Evolutionary conservation across 2,888 invertebrate genomes (phyloP), one percentile per base, ranked within the genome.

Genomic region (Epinotia demarniana): DNA sequence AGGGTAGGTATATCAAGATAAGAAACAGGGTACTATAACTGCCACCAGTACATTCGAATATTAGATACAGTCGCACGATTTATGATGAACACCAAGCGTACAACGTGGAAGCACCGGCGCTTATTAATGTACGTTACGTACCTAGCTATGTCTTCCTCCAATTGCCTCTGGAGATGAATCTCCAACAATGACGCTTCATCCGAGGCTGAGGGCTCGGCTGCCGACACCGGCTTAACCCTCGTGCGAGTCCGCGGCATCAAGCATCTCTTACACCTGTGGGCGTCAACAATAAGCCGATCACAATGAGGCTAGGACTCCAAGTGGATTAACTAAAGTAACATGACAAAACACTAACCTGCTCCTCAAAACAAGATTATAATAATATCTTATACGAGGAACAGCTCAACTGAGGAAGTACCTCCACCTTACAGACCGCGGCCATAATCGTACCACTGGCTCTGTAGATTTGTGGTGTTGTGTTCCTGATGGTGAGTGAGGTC

Each of bases 121-220:
- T 27, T 46, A 63, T 58, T 12, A 33, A 18, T 13, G 69, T 57
- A 46, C 39, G 43, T 61, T 57, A 43, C 61, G 75, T 85, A 92
- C 93, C 92, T 91, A 76, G 92, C 92, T 78, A 93, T 83, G 86
- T 93, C 92, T 79, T 93, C 92, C 79, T 93, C 92, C 61, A 93
- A 85, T 81, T 92, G 92, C 80, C 84, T 86, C 79, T 92, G 91
- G 27, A 92, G 88, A 75, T 88, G 85, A 49, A 86, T 80, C 79
- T 92, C 89, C 79, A 93, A 82, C 75, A 87, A 87, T 6, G 88
- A 86, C 75, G 86, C 89, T 80, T 92, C 92, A 79, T 89, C 90
- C 71, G 90, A 87, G 76, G 87, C 86, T 55, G 88, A 86, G 78
- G 85, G 83, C 75, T 86, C 88, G 79, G 83, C 84, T 79, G 90